Percentiles rank a stretch among this genome's conserved stretches.
Conservation (phyloP, 92 coral and sea anemone species). For the Bergia sp. region DNA sequence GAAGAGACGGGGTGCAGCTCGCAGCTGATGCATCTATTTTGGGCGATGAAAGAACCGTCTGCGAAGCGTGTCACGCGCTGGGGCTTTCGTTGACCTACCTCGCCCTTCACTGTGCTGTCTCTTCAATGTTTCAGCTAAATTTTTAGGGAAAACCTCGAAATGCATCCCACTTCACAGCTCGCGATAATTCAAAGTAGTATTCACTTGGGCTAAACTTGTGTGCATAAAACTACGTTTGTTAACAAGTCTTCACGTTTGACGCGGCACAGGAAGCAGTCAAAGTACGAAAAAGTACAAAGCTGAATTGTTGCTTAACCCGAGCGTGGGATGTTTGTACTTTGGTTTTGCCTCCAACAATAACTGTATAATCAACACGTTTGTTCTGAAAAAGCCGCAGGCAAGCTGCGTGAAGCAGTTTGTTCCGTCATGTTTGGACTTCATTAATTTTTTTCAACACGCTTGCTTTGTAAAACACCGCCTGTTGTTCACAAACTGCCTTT, state of each 20-base stretch:
- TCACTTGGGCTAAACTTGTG: background rate
- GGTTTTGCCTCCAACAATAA: background rate
- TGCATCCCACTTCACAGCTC: too few species aligned
- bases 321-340: background rate
- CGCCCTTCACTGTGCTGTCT: background rate
- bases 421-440: background rate
- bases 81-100: background rate
- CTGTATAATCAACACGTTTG: background rate
- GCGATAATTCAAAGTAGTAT: background rate
- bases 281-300: background rate
- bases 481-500: too few species aligned
- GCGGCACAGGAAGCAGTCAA: background rate
- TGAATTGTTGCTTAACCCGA: background rate
- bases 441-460: too few species aligned
- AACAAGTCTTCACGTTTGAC: background rate
- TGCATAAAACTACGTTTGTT: background rate
- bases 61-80: background rate
- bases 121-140: background rate
- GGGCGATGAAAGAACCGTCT: background rate
- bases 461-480: too few species aligned
- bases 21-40: conserved; percentile 6
- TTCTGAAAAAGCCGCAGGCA: background rate
- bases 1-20: background rate
- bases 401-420: background rate
- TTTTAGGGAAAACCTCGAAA: background rate